These are phyloP conservation scores for Halcyon badia DNA, from an alignment of 2,797 vertebrate species.

Conservation along the genomic window DNA sequence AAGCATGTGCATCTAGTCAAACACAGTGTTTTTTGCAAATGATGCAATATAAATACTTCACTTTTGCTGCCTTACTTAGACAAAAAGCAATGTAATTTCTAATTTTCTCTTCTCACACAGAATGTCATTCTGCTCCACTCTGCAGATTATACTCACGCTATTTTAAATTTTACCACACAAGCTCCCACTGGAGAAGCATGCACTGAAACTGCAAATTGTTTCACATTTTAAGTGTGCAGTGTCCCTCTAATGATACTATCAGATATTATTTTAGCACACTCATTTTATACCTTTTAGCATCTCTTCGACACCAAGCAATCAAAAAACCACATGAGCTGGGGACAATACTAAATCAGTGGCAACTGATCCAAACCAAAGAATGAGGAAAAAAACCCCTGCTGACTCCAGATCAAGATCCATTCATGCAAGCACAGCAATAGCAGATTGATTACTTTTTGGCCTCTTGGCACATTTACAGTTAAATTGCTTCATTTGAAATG, in stretches of 20 bases:
- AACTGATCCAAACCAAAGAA: neutral
- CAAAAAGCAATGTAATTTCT: neutral
- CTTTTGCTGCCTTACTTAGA: neutral
- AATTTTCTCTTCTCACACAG: neutral
- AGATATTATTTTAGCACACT: neutral
- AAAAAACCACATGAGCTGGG: neutral
- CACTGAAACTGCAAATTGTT: neutral
- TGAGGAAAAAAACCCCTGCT: neutral
- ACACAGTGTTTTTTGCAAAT: neutral
- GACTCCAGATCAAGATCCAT: neutral
- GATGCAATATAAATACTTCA: neutral
- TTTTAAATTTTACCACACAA: neutral
- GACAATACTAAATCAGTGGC: neutral
- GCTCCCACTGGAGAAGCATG: neutral
- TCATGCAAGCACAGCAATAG: slow-evolving; percentile 10
- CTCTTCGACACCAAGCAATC: neutral
- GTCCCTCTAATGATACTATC: neutral
- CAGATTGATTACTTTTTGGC: slow-evolving; percentile 26
- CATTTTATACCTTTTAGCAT: slow-evolving; percentile 1
- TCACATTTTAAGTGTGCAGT: neutral
- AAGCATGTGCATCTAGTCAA: neutral
- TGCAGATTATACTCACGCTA: neutral
- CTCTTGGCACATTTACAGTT: slow-evolving; percentile 21
- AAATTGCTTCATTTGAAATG: neutral
- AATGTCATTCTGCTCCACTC: neutral